Conservation (phyloP, 2,113 vertebrate genomes). For the Lepus americanus region DNA sequence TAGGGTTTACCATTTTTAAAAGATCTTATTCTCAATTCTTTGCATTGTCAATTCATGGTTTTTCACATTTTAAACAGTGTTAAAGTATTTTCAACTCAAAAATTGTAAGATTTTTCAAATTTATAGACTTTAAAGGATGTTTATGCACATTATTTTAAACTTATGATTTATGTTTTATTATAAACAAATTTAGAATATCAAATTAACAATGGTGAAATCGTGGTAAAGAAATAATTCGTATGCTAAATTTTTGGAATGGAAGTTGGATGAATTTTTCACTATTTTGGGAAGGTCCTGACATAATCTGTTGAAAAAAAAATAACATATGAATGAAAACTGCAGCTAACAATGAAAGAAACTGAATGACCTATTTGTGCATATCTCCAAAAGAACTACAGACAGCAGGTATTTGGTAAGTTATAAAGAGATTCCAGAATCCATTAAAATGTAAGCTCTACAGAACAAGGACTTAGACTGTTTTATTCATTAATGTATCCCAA, state of each 20-base stretch:
- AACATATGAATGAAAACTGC: neutral
- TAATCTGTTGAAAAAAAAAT: neutral
- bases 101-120: neutral
- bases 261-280: neutral
- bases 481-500: neutral
- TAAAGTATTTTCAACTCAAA: conserved; percentile 3
- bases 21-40: neutral
- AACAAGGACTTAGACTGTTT: neutral
- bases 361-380: neutral
- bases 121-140: neutral
- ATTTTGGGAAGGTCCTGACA: neutral
- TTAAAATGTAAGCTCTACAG: neutral
- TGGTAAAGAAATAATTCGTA: neutral
- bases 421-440: neutral
- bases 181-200: neutral
- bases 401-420: neutral
- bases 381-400: neutral
- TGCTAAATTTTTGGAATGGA: neutral
- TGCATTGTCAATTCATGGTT: neutral
- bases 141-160: neutral
- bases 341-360: neutral
- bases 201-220: neutral
- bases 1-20: neutral
- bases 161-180: neutral
- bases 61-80: neutral